Conservation (phyloP, 2,888 invertebrate genomes). For the Cecidostiba fungosa region DNA sequence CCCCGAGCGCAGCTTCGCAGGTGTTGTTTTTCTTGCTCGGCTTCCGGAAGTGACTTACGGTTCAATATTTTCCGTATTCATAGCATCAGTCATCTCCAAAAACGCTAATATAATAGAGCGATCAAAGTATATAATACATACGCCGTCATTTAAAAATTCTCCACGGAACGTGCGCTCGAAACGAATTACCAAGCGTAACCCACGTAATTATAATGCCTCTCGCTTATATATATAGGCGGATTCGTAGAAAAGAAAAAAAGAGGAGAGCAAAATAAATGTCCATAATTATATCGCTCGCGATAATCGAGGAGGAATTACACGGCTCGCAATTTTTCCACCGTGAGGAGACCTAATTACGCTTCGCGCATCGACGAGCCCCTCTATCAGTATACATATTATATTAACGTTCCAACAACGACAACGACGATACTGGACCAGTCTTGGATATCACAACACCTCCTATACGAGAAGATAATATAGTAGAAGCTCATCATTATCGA, state of each 20-base stretch:
- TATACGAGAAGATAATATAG: too few species aligned
- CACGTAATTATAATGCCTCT: neutral
- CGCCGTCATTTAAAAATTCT: constrained; percentile 42
- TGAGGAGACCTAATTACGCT: constrained; percentile 51
- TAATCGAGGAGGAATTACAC: constrained; percentile 55
- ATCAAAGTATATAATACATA: constrained; percentile 23
- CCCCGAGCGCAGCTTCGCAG: constrained; percentile 13
- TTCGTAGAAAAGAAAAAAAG: neutral
- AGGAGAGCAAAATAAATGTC: constrained; percentile 1
- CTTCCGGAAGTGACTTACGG: neutral
- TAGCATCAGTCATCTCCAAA: neutral
- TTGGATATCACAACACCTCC: neutral
- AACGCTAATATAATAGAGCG: constrained; percentile 23
- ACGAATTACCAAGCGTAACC: constrained; percentile 43
- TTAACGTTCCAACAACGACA: neutral
- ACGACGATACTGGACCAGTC: neutral
- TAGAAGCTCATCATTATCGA: neutral
- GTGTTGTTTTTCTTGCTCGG: neutral
- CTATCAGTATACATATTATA: neutral
- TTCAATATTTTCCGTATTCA: neutral
- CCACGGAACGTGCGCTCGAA: constrained; percentile 43
- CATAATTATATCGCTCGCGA: constrained; percentile 56
- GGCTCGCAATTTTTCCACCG: constrained; percentile 55
- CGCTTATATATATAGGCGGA: neutral
- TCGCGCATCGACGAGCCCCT: constrained; percentile 19